Evolutionary conservation across 2,888 invertebrate genomes (phyloP), one percentile per base, ranked within the genome.

Genomic region (Sphaeridia pumilis): DNA sequence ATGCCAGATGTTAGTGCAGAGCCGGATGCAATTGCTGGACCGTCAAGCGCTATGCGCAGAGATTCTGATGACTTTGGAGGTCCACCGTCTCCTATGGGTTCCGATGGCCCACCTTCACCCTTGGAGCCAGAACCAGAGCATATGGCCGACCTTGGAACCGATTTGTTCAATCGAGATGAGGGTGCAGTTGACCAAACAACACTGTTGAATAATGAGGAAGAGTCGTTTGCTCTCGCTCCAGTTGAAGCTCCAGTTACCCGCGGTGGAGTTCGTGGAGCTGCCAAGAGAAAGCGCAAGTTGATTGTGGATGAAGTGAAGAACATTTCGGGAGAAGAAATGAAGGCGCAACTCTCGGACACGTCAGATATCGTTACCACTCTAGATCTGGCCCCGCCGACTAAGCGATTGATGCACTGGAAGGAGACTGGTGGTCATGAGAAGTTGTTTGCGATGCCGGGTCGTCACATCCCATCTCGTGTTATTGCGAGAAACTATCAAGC

Each of bases 271-370:
- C 52, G 63, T 53, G 54, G 56, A 10, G 61, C 58, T n/a, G 58
- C 57, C 4, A 93, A 93, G 72, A 82, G 94, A 66, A 95, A 95
- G 72, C 80, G 97, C 54, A 94, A 94, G 71, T 79, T 98, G 38
- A 90, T 98, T 65, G 93, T 98, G 12, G 98, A 99, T 71, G 98
- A 98, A 74, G 86, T 93, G 48, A 98, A 97, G 73, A 95, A 94
- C 73, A 95, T 99, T 70, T 89, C 92, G 3, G 97, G 97, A 17
- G 97, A 98, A 70, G 95, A 97, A 70, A 98, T 99, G 97, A 98
- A 98, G 72, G 84, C 92, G 50, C 97, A 98, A 69, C 76, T 99
- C 59, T 89, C 92, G 21, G 95, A 98, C 69, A 97, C 94, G 0
- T 85, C 86, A 25, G 95, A 95, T 69, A 95, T 95, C 64, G 84